Evolutionary conservation across 2,113 vertebrate species (phyloP), one percentile per base, ranked within the genome.

Genomic region (Prinia subflava): DNA sequence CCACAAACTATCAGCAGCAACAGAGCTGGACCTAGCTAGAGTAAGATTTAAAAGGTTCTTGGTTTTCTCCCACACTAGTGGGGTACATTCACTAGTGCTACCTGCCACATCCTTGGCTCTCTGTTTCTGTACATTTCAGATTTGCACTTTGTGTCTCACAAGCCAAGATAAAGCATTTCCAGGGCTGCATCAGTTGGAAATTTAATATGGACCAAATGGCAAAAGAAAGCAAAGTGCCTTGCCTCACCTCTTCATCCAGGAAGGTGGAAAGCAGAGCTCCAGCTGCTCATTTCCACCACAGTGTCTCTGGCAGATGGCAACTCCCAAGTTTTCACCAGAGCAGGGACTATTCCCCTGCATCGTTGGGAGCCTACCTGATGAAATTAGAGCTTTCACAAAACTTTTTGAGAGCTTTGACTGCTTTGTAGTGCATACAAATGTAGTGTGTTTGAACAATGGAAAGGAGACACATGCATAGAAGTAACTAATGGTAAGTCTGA

Each of bases 291-390:
- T 57, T 49, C 33, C 69, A 46, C 23, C 46, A 23, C 1, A 65
- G n/a, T 3, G 7, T 41, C 28, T n/a, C 65, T 85, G 91, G 46
- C 33, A 81, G 42, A 62, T 28, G 33, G 73, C 39, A 77, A 57
- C 21, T 71, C 24, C 13, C 39, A 82, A 55, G n/a, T 52, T 55
- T 65, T 41, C 79, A 69, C 50, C n/a, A 33, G n/a, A 28, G 23
- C n/a, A 24, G 37, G 46, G 23, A 41, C 13, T 21, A 69, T 19
- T 70, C 5, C 46, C 11, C 46, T 24, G 4, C 3, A 1, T 59
- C 25, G 20, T 0, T 63, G 41, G 55, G 22, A 90, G 25, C 28
- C 39, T 25, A 71, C 4, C 6, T 0, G 0, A 53, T 13, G 11
- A 68, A 87, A 81, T 17, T 1, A 76, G 6, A 62, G 17, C 10